A percentile compares a stretch with the other conserved stretches of the same genome.
Conservation (phyloP, 53 echinoderm and acorn worm species). For the Henricia sp. region DNA sequence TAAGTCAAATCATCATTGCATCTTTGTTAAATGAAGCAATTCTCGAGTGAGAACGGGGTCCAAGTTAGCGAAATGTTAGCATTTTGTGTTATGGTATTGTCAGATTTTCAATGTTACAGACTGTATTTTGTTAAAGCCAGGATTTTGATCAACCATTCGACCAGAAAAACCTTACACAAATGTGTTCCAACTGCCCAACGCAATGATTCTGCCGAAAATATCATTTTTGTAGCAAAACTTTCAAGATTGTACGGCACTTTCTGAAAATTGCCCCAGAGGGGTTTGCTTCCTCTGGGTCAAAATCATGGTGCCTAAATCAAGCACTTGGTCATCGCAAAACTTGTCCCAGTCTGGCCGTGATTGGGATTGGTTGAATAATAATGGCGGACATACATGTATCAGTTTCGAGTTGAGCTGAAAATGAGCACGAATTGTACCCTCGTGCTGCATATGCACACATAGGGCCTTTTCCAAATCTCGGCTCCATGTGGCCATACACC, state of each 20-base stretch:
- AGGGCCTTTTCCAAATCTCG: no score
- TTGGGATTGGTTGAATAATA: not conserved
- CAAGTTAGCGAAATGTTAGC: no score
- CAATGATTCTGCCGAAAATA: no score
- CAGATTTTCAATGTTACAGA: not conserved
- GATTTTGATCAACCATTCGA: not conserved
- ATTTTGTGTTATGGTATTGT: not conserved
- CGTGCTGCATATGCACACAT: no score
- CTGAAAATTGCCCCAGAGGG: slow-evolving; percentile 11
- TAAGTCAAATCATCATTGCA: no score
- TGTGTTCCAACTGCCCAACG: not conserved
- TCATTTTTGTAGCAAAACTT: not conserved
- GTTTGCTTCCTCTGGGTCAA: not conserved
- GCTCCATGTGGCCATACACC: no score
- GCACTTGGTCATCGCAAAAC: not conserved
- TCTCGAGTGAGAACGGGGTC: no score
- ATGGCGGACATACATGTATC: not conserved
- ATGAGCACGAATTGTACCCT: no score
- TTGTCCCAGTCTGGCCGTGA: not conserved
- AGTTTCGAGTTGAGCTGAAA: not conserved
- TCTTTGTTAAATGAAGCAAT: no score
- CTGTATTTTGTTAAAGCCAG: not conserved
- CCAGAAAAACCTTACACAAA: not conserved
- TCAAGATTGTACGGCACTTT: not conserved
- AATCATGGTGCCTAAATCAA: slow-evolving; percentile 15